Base-by-base conservation (phyloP, 2,113 vertebrate genomes). In the Pyxicephalus adspersus region DNA sequence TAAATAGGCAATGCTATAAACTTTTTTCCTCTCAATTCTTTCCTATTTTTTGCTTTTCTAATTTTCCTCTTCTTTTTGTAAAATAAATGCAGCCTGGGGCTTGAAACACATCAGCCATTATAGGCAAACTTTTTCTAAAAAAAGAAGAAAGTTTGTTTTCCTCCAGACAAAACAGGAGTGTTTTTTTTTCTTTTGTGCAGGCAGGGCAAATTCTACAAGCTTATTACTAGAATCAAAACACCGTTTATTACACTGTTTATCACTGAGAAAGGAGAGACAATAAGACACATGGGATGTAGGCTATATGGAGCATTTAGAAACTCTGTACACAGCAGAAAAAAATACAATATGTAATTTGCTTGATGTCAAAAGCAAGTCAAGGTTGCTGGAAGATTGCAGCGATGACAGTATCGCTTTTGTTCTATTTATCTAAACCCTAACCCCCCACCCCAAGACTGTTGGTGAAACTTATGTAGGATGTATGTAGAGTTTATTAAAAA, bases 1-100 rank as follows among this genome's bases (percentile, higher is more conserved):
- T 92, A 94, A 94, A 94, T 94, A 94, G 90, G 88, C 85, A 80
- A 64, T 61, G 85, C 88, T 87, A 84, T 87, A 84, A 85, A 80
- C 75, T 86, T 85, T 79, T 29, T 54, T 83, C 66, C 74, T 83
- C 80, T 83, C 52, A 77, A 83, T 81, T 79, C 50, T 80, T 68
- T 77, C 50, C 6, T 23, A 15, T 84, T 81, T 60, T 83, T 25
- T 3, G 9, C 25, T 61, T 63, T 65, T 28, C 74, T 34, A 77
- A 84, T 78, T 50, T 81, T 65, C 0, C 18, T 70, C 55, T 78
- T 78, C 52, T 15, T 73, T 63, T 64, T 67, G 64, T 70, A n/a
- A 81, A 51, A 22, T 66, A 65, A 77, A 65, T 57, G 13, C 22
- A 57, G 64, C 76, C 52, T 2, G 3, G n/a, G 76, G 76, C 51